Evolutionary conservation across 2,797 vertebrate species (phyloP), one percentile per base, ranked within the genome.

Genomic region (Microctenopoma lineatum): DNA sequence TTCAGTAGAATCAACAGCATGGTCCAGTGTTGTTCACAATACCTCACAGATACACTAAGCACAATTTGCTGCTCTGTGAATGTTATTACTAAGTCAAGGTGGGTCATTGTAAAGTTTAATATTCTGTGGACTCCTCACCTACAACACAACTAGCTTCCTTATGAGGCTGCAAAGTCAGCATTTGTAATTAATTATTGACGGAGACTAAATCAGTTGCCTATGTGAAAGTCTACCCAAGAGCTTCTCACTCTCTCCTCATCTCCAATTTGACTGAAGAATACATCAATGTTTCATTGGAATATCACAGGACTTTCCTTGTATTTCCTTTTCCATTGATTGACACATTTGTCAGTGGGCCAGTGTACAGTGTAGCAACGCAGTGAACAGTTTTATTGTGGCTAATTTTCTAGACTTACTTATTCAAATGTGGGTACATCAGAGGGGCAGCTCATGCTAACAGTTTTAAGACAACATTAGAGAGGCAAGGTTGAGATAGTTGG

Each of bases 121-220:
- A 82, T 75, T 73, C 78, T 77, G 55, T 3, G 9, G 59, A 75
- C 47, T 9, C n/a, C 32, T 57, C 34, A 29, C 70, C 59, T 48
- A 34, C 45, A 74, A 66, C n/a, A 1, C 14, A 42, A 53, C 53
- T 36, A 8, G 53, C 26, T 46, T 59, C 26, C 54, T 77, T 18
- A 42, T 13, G 1, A 61, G 45, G 64, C 80, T 76, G 69, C 77
- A 68, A 59, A 82, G 74, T 87, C 87, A 76, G 83, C 80, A 51
- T 60, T 78, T 62, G 58, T 74, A 61, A 87, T 92, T 45, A 92
- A 92, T 93, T 89, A 92, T 91, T 92, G 86, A 92, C 89, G 21
- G 60, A 74, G 75, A 83, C 77, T 62, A 76, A 81, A 79, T 82
- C 86, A 52, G 69, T 39, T 72, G 77, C 74, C 66, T 66, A 62